A percentile compares a stretch with the other conserved stretches of the same genome.
Conservation (phyloP, 2,113 vertebrate genomes). For the Lycocorax pyrrhopterus region DNA sequence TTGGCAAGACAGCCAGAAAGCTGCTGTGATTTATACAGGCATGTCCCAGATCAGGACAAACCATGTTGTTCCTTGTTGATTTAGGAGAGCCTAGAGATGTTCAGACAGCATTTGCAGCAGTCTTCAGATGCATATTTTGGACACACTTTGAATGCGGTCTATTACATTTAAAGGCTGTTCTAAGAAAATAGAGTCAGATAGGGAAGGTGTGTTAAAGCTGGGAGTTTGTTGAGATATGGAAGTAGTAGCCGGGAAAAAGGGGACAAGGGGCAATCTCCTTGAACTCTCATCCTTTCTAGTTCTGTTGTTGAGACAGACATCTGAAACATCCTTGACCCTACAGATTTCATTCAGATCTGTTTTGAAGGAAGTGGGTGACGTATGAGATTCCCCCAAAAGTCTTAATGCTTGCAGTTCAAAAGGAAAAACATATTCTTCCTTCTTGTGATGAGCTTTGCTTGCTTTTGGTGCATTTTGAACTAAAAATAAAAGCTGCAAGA, state of each 20-base stretch:
- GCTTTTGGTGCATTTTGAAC: neutral
- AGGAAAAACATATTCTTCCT: neutral
- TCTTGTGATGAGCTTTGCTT: neutral
- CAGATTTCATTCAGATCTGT: neutral
- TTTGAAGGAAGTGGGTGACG: neutral
- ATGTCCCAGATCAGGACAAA: neutral
- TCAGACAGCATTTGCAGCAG: neutral
- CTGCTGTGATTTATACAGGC: neutral
- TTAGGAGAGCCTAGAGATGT: neutral
- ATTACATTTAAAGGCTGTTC: neutral
- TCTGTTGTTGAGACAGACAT: neutral
- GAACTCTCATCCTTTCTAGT: neutral
- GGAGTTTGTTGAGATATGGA: neutral
- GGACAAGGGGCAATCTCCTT: neutral
- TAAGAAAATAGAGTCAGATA: neutral
- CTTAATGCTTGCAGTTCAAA: neutral
- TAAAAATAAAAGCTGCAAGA: neutral
- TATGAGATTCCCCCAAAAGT: neutral
- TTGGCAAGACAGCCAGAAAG: neutral
- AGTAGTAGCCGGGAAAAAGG: neutral
- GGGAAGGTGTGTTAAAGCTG: neutral
- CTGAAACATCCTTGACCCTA: neutral
- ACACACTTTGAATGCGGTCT: neutral
- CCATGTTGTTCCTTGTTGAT: neutral
- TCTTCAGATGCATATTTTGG: neutral